phyloP scores from a whole-genome alignment of 2,113 vertebrate genomes.

The Zosterops pallidus region DNA sequence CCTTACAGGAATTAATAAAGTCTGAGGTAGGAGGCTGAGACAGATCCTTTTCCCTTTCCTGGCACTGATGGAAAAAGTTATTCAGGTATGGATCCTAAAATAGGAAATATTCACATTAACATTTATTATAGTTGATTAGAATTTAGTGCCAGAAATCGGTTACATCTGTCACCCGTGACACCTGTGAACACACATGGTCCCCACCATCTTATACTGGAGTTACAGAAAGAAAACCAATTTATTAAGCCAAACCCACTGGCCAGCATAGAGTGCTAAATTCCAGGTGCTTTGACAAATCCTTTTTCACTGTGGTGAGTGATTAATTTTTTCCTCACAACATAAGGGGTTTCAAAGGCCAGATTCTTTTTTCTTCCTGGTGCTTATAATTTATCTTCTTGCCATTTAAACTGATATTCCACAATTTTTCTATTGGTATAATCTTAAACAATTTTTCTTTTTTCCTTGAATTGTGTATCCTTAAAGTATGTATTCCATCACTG shows the following conservation, averaged over 20 bases:
- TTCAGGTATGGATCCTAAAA: conserved; percentile 93
- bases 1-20: conserved; percentile 91
- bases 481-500: not conserved
- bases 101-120: not conserved
- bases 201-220: not conserved
- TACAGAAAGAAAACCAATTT: not conserved
- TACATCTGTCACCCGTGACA: not conserved
- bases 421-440: not conserved
- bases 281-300: not conserved
- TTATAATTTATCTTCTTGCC: not conserved
- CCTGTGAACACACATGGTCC: not conserved
- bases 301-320: not conserved
- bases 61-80: conserved; percentile 95
- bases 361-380: not conserved
- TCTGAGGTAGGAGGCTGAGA: conserved; percentile 89
- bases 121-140: not conserved
- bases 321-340: not conserved
- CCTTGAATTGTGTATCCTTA: not conserved
- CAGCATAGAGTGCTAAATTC: not conserved
- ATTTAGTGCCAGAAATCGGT: not conserved
- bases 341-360: not conserved
- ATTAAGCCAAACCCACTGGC: not conserved
- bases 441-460: not conserved
- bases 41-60: conserved; percentile 90
- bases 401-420: not conserved